Conservation (phyloP, 2,888 invertebrate genomes). For the Gastrophysa polygoni region DNA sequence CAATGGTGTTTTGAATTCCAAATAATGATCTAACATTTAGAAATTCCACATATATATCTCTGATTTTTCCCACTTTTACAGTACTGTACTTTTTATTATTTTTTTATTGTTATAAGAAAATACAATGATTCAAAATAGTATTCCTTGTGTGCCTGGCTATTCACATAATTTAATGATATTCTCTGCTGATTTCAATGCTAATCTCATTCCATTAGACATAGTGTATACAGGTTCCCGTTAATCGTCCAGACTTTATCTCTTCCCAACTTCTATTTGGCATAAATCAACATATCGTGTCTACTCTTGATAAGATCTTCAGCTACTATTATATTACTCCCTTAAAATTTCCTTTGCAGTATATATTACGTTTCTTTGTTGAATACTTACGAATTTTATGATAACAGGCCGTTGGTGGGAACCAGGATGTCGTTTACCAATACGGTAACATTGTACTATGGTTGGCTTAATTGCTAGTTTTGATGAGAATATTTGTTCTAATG, state of each 20-base stretch:
- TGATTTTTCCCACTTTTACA: neutral
- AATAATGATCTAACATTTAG: neutral
- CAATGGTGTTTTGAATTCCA: no score
- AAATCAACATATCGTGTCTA: neutral
- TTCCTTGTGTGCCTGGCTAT: neutral
- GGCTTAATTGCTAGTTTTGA: conserved; percentile 1
- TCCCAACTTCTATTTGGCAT: conserved; percentile 1
- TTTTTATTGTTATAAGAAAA: no score
- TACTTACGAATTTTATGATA: neutral
- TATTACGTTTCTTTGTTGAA: conserved; percentile 12
- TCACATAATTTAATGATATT: neutral
- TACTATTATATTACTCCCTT: conserved; percentile 4
- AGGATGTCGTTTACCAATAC: conserved; percentile 4
- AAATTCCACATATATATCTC: neutral
- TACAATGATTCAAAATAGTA: no score
- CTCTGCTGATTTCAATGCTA: neutral
- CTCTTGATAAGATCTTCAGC: conserved; percentile 7
- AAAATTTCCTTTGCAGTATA: conserved; percentile 3
- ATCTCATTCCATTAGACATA: neutral
- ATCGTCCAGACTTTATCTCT: neutral
- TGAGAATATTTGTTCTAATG: conserved; percentile 5
- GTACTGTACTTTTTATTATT: neutral
- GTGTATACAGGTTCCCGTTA: neutral
- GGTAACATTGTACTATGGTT: conserved; percentile 6
- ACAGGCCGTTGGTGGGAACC: conserved; percentile 2